Conservation (phyloP, 2,888 invertebrate species). For the Habrosyne pyritoides region DNA sequence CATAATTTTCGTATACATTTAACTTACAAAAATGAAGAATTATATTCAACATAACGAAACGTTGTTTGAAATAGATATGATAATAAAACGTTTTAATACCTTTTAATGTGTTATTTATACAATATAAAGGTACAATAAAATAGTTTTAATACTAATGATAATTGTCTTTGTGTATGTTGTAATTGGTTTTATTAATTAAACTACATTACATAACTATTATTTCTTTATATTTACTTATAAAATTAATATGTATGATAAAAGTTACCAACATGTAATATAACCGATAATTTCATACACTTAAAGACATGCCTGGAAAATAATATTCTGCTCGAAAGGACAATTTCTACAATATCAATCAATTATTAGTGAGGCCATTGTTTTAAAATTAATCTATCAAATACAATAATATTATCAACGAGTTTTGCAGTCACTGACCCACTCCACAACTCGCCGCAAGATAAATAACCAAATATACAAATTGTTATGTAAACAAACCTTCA, state of each 20-base stretch:
- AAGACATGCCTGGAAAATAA: too few species aligned
- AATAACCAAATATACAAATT: background rate
- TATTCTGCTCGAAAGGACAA: too few species aligned
- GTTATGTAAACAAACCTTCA: constrained; percentile 59
- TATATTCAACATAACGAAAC: background rate
- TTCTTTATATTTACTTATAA: background rate
- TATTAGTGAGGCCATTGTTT: too few species aligned
- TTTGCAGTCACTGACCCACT: constrained; percentile 2
- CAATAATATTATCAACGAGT: background rate
- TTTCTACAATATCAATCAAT: too few species aligned
- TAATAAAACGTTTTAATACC: background rate
- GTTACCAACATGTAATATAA: too few species aligned
- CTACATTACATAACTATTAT: background rate
- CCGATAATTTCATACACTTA: too few species aligned
- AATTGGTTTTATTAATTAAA: background rate
- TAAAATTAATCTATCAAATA: background rate
- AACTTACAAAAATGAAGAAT: background rate
- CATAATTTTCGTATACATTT: background rate
- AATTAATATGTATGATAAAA: background rate
- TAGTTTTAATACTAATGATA: background rate
- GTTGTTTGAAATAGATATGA: background rate
- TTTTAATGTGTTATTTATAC: background rate
- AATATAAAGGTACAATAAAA: background rate
- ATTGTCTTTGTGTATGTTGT: background rate
- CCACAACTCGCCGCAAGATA: constrained; percentile 1